Evolutionary conservation across 2,797 vertebrate species (phyloP).

Genomic region (Myotis myotis): DNA sequence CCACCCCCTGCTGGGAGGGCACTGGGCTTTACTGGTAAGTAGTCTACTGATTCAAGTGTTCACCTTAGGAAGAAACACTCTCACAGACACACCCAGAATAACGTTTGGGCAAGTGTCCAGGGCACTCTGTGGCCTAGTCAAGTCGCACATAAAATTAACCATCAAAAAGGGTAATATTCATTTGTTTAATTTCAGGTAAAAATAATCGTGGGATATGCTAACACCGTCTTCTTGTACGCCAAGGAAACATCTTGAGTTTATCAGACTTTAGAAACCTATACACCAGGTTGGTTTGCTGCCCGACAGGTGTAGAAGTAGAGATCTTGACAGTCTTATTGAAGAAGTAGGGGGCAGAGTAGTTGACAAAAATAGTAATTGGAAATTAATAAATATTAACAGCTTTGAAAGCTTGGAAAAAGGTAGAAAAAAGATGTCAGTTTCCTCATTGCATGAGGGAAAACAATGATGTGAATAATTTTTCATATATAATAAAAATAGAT

Average conservation of each 20-base stretch:
- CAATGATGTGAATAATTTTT: background rate
- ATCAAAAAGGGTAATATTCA: background rate
- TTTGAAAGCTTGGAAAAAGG: background rate
- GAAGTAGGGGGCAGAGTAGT: background rate
- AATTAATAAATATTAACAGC: background rate
- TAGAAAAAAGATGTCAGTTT: background rate
- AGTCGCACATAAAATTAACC: background rate
- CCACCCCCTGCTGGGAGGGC: accelerated
- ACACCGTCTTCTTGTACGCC: background rate
- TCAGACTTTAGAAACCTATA: background rate
- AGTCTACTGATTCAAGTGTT: background rate
- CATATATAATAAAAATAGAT: constrained; percentile 66
- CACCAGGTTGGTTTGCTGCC: background rate
- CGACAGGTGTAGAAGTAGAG: background rate
- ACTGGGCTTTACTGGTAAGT: background rate
- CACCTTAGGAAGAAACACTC: background rate
- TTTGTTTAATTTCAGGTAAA: background rate
- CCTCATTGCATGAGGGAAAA: background rate
- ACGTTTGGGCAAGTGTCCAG: background rate
- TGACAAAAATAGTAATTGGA: background rate
- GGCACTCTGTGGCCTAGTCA: background rate
- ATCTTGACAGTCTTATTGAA: background rate
- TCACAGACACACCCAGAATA: background rate
- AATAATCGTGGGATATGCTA: background rate
- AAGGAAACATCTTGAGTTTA: background rate